Conservation (phyloP, 1,140 invertebrate species). For the Drosophila burlai region DNA sequence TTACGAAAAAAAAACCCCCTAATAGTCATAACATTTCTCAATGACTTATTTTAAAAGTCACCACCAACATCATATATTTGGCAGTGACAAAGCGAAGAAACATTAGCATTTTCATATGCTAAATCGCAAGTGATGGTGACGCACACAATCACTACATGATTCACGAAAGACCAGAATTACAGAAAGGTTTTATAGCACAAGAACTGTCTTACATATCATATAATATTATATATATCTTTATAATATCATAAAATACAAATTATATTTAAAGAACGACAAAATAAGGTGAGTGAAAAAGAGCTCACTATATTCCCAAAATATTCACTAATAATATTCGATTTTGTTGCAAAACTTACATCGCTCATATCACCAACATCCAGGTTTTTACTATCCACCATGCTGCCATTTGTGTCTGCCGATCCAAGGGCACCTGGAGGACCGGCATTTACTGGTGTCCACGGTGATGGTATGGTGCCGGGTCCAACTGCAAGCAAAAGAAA, state of each 20-base stretch:
- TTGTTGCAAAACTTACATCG: conserved; percentile 87
- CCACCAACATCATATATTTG: not conserved
- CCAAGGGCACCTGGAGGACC: conserved; percentile 88
- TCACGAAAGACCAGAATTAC: not conserved
- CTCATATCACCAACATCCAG: conserved; percentile 93
- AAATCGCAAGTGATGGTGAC: conserved; percentile 1
- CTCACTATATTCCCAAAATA: not conserved
- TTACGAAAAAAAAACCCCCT: not conserved
- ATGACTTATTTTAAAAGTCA: not conserved
- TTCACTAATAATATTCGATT: not conserved
- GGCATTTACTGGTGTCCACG: conserved; percentile 90
- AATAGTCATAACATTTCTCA: not conserved
- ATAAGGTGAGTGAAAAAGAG: not conserved
- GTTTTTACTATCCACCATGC: conserved; percentile 92
- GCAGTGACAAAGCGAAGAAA: not conserved
- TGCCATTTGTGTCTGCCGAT: conserved; percentile 90
- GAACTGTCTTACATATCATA: not conserved
- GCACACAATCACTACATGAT: conserved; percentile 1
- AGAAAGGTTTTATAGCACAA: not conserved
- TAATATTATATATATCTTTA: not conserved
- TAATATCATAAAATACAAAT: too few species aligned
- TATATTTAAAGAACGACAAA: not conserved
- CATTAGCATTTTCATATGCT: conserved; percentile 5
- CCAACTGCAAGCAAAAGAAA: conserved; percentile 86
- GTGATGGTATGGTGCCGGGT: conserved; percentile 94